phyloP scores from a whole-genome alignment of 2,113 vertebrate species.

The Elanus axillaris region DNA sequence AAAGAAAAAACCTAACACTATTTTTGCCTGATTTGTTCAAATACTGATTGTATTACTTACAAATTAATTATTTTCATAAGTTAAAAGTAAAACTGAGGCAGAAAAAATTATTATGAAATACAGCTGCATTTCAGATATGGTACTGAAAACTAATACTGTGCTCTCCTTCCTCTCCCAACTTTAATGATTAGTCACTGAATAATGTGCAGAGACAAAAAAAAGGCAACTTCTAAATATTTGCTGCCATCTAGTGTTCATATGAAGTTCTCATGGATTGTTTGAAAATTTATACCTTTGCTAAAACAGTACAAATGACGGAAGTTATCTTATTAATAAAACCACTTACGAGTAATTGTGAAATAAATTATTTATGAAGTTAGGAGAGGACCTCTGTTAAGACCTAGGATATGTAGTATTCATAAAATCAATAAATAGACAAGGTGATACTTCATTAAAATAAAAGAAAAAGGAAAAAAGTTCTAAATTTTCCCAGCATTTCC shows the following conservation, averaged over 20 bases:
- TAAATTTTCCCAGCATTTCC: background rate
- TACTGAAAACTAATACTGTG: background rate
- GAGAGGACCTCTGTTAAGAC: background rate
- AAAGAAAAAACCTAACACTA: fast-evolving
- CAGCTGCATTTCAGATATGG: background rate
- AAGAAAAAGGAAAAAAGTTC: background rate
- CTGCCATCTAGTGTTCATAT: slow-evolving; percentile 72
- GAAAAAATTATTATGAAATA: background rate
- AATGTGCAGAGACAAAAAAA: slow-evolving; percentile 51
- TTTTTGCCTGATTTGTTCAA: background rate
- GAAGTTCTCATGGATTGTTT: background rate
- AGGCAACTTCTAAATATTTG: slow-evolving; percentile 61
- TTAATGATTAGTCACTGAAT: slow-evolving; percentile 13
- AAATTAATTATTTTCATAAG: background rate
- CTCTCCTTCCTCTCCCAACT: background rate
- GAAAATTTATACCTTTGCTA: background rate
- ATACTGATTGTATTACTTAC: background rate
- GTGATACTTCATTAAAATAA: background rate
- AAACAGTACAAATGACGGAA: background rate
- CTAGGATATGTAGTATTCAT: background rate
- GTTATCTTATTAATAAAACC: background rate
- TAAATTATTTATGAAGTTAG: background rate
- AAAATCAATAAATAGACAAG: background rate
- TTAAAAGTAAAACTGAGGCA: background rate
- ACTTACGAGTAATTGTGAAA: background rate